phyloP scores from a whole-genome alignment of 2,888 invertebrate species.

The Zonitis immaculata region DNA sequence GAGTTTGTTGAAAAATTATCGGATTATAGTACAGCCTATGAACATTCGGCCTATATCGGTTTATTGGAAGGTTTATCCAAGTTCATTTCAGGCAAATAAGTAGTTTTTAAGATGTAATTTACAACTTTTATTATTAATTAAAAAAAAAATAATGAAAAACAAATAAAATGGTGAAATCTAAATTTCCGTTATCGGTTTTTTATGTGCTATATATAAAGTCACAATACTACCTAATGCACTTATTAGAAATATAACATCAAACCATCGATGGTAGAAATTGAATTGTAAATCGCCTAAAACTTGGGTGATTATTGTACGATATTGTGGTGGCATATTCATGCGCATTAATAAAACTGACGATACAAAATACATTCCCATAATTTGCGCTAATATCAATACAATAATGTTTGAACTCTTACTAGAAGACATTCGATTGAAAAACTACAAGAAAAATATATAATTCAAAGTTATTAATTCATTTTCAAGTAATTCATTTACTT shows the following conservation, averaged over 20 bases:
- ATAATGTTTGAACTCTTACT: constrained; percentile 98
- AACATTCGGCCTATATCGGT: constrained; percentile 87
- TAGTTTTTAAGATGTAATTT: constrained; percentile 1
- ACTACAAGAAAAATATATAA: constrained; percentile 71
- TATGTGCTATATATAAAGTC: constrained; percentile 93
- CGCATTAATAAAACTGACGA: constrained; percentile 95
- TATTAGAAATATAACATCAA: constrained; percentile 97
- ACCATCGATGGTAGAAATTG: constrained; percentile 99
- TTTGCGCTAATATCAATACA: constrained; percentile 92
- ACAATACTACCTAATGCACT: constrained; percentile 94
- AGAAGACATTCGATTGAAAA: constrained; percentile 98
- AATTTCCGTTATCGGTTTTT: constrained; percentile 50
- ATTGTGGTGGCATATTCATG: constrained; percentile 99
- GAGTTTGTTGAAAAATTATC: constrained; percentile 88
- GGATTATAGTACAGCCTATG: constrained; percentile 85
- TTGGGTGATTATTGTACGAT: constrained; percentile 85
- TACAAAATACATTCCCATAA: constrained; percentile 99
- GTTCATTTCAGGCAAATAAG: constrained; percentile 66
- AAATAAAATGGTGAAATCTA: not conserved
- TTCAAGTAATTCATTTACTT: no score
- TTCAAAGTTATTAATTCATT: no score
- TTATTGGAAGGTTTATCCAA: constrained; percentile 82
- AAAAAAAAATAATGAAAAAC: constrained; percentile 1
- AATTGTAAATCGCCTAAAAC: constrained; percentile 97
- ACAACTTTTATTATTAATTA: no score